These are phyloP conservation scores for Brienomyrus longianalis DNA, from an alignment of 2,113 vertebrate genomes.

Conservation along the genomic window DNA sequence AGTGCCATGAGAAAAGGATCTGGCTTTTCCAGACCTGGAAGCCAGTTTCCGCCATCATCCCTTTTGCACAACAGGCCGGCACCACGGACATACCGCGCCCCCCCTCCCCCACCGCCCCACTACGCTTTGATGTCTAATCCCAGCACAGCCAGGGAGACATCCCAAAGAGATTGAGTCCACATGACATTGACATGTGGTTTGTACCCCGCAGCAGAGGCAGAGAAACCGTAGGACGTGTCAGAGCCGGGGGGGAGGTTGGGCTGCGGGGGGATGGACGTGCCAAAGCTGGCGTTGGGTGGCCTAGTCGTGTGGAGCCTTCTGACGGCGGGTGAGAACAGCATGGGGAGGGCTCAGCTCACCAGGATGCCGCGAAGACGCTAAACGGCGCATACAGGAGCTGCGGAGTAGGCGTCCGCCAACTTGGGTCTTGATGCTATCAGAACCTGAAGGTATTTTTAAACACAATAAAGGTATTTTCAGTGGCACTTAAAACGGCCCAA, in stretches of 20 bases:
- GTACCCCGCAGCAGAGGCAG: not conserved
- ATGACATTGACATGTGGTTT: constrained; percentile 30
- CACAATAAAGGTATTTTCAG: not conserved
- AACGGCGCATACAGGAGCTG: not conserved
- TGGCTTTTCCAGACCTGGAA: not conserved
- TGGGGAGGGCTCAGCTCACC: not conserved
- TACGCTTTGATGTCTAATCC: constrained; percentile 33
- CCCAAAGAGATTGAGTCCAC: constrained; percentile 33
- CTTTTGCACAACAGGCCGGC: not conserved
- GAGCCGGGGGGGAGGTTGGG: not conserved
- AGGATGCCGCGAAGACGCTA: not conserved
- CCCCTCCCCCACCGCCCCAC: not conserved
- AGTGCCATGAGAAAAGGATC: not conserved
- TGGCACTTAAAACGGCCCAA: not conserved
- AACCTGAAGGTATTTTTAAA: not conserved
- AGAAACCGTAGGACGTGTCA: not conserved
- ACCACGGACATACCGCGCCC: not conserved
- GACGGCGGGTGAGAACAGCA: not conserved
- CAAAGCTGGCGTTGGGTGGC: not conserved
- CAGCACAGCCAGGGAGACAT: constrained; percentile 12
- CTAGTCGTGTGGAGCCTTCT: not conserved
- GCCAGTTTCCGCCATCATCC: not conserved
- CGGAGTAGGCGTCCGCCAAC: not conserved
- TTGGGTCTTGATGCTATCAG: not conserved
- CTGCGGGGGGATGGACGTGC: not conserved